Evolutionary conservation across 2,113 vertebrate species (phyloP).

Genomic region (Dendrocopos noguchii): DNA sequence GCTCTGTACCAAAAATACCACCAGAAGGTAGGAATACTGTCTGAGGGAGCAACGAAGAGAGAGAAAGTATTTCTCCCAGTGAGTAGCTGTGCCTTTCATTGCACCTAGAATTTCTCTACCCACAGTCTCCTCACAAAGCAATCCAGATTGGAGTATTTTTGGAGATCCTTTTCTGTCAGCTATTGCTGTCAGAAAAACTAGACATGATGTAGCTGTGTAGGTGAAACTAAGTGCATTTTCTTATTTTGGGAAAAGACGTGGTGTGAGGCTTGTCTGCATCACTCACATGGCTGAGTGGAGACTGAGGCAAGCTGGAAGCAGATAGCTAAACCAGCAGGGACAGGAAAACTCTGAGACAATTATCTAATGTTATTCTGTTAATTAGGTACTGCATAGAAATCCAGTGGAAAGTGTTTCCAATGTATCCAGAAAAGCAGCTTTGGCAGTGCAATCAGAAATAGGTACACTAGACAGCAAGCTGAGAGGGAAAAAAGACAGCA

Average conservation of each 20-base stretch:
- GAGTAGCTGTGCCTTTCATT: not conserved
- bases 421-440: not conserved
- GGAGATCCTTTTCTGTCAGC: not conserved
- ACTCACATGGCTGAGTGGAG: not conserved
- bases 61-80: not conserved
- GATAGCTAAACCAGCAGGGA: not conserved
- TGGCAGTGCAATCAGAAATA: not conserved
- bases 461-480: not conserved
- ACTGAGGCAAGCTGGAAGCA: not conserved
- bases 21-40: not conserved
- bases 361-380: not conserved
- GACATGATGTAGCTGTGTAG: not conserved
- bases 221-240: not conserved
- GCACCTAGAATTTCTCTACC: not conserved
- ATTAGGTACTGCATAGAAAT: not conserved
- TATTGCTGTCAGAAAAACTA: not conserved
- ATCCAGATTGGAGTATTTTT: not conserved
- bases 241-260: slow-evolving; percentile 2
- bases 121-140: not conserved
- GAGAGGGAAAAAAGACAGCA: not conserved
- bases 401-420: not conserved
- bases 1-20: not conserved
- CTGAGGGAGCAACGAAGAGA: not conserved
- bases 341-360: not conserved
- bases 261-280: not conserved